These are phyloP conservation scores for Pissodes strobi DNA, from an alignment of 1,140 invertebrate species.

Conservation along the genomic window DNA sequence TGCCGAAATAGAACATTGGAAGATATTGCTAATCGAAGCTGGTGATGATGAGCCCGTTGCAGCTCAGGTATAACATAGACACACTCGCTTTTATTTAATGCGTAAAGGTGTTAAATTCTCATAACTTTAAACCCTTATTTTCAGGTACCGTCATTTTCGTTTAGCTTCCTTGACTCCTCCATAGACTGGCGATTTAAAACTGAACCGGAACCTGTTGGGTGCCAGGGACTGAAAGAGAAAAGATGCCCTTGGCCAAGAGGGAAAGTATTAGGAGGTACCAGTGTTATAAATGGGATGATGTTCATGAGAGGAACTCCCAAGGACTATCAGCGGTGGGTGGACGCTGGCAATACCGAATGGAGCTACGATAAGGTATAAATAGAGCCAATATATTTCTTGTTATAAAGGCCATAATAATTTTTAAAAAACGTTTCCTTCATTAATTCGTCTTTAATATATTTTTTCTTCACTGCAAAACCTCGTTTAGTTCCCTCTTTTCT, in stretches of 20 bases:
- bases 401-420: too few species aligned
- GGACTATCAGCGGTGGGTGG: slow-evolving; percentile 72
- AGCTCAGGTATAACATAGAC: slow-evolving; percentile 57
- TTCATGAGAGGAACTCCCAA: slow-evolving; percentile 69
- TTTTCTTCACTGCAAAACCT: too few species aligned
- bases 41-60: slow-evolving; percentile 61
- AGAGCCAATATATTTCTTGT: neutral
- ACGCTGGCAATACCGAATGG: slow-evolving; percentile 41
- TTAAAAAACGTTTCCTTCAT: too few species aligned
- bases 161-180: slow-evolving; percentile 56
- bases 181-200: slow-evolving; percentile 68
- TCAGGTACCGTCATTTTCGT: slow-evolving; percentile 10
- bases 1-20: slow-evolving; percentile 40
- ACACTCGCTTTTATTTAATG: too few species aligned
- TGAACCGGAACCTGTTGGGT: slow-evolving; percentile 62
- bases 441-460: too few species aligned
- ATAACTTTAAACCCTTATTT: neutral
- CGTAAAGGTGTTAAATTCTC: too few species aligned
- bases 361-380: slow-evolving; percentile 50
- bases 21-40: slow-evolving; percentile 57
- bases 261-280: slow-evolving; percentile 63
- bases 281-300: slow-evolving; percentile 69
- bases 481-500: neutral
- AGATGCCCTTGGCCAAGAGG: slow-evolving; percentile 60
- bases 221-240: slow-evolving; percentile 51